Conservation (phyloP, 2,797 vertebrate genomes). For the Cuculus canorus region DNA sequence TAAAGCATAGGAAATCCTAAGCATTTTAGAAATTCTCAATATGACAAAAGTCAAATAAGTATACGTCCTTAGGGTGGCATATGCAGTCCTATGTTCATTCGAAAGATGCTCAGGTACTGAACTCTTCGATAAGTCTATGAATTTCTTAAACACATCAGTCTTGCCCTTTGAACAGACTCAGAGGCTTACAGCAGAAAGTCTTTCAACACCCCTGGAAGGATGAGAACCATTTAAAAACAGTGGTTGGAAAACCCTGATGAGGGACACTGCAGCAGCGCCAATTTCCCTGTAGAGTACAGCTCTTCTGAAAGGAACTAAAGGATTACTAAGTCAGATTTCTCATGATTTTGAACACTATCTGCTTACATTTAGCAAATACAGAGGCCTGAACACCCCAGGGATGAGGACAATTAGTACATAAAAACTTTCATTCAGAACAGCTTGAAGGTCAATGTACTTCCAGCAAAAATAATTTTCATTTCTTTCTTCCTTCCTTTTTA, state of each 20-base stretch:
- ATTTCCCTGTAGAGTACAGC: not conserved
- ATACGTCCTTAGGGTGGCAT: not conserved
- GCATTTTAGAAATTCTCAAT: not conserved
- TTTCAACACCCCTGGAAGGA: not conserved
- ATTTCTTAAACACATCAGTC: not conserved
- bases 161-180: not conserved
- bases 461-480: not conserved
- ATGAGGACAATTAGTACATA: not conserved
- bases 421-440: not conserved
- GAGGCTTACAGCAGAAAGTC: not conserved
- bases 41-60: conserved; percentile 13
- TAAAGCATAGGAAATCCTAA: not conserved
- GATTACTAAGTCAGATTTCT: not conserved
- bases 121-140: not conserved
- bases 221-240: not conserved
- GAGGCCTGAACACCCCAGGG: not conserved
- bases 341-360: not conserved
- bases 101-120: not conserved
- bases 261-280: not conserved
- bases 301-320: not conserved
- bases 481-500: not conserved
- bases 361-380: not conserved
- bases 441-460: not conserved
- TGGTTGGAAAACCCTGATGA: accelerated
- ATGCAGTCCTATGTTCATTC: not conserved